phyloP scores from a whole-genome alignment of 2,113 vertebrate species.

The Tachysurus vachellii region DNA sequence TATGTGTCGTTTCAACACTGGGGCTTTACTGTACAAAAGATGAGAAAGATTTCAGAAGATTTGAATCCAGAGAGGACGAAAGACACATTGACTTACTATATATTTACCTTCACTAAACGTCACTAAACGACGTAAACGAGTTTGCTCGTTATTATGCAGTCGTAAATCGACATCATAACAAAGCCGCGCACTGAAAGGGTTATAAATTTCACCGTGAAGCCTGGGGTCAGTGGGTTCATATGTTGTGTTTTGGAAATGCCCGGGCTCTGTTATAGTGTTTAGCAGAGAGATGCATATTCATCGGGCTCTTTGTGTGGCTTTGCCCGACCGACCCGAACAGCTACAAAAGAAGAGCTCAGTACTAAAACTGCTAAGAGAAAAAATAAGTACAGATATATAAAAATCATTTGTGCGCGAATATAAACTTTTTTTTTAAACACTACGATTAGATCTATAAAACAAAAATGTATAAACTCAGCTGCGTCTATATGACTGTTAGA shows the following conservation, averaged over 20 bases:
- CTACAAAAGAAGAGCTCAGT: constrained; percentile 59
- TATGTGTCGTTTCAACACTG: neutral
- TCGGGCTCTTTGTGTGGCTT: constrained; percentile 59
- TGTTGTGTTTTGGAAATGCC: constrained; percentile 54
- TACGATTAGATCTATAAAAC: neutral
- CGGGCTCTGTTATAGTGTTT: constrained; percentile 63
- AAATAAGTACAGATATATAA: neutral
- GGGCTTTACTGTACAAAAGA: neutral
- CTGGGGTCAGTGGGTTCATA: constrained; percentile 47
- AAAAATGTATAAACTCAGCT: neutral
- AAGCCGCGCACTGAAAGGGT: constrained; percentile 57
- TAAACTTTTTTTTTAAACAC: constrained; percentile 47
- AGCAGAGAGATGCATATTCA: constrained; percentile 66
- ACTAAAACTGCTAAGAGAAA: neutral
- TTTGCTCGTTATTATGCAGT: constrained; percentile 13
- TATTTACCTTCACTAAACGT: constrained; percentile 9
- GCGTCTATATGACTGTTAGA: neutral
- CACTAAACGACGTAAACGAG: constrained; percentile 6
- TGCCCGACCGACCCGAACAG: constrained; percentile 60
- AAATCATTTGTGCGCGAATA: constrained; percentile 40
- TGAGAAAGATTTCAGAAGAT: constrained; percentile 12
- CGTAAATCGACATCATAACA: constrained; percentile 55
- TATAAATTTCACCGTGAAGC: constrained; percentile 49
- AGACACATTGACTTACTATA: constrained; percentile 13
- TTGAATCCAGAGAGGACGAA: constrained; percentile 1